phyloP scores from a whole-genome alignment of 2,888 invertebrate species.

The Laothoe populi region DNA sequence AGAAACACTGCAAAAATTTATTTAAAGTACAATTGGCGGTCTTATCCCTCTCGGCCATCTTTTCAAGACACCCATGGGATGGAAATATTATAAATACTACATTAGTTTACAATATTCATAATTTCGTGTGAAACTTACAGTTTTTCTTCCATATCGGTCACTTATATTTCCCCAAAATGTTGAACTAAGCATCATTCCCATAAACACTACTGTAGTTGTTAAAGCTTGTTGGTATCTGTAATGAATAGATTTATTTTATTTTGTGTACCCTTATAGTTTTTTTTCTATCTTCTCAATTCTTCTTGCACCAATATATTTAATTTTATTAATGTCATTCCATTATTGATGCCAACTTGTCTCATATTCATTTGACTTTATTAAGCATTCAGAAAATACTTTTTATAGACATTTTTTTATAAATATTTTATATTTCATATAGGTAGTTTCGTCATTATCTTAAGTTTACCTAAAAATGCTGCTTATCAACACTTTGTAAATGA shows the following conservation, averaged over 20 bases:
- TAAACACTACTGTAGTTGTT: slow-evolving; percentile 96
- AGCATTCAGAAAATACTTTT: neutral
- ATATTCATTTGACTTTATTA: too few relatives aligned
- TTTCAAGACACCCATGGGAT: too few relatives aligned
- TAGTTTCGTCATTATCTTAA: too few relatives aligned
- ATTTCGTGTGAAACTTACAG: slow-evolving; percentile 79
- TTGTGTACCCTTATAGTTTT: neutral
- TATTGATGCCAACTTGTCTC: too few relatives aligned
- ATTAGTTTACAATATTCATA: neutral
- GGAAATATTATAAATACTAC: neutral
- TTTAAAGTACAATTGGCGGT: too few relatives aligned
- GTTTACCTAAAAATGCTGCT: too few relatives aligned
- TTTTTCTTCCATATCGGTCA: slow-evolving; percentile 95
- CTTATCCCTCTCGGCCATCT: too few relatives aligned
- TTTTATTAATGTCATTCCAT: neutral
- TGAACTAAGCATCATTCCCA: slow-evolving; percentile 98
- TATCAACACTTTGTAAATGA: too few relatives aligned
- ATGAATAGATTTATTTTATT: slow-evolving; percentile 26
- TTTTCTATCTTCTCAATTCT: neutral
- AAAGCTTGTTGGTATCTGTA: slow-evolving; percentile 94
- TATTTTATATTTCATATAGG: neutral
- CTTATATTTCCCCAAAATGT: slow-evolving; percentile 98
- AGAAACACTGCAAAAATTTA: too few relatives aligned
- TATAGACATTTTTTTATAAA: neutral
- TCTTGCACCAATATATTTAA: neutral